Conservation (phyloP, 2,113 vertebrate genomes). For the Dicentrarchus labrax region DNA sequence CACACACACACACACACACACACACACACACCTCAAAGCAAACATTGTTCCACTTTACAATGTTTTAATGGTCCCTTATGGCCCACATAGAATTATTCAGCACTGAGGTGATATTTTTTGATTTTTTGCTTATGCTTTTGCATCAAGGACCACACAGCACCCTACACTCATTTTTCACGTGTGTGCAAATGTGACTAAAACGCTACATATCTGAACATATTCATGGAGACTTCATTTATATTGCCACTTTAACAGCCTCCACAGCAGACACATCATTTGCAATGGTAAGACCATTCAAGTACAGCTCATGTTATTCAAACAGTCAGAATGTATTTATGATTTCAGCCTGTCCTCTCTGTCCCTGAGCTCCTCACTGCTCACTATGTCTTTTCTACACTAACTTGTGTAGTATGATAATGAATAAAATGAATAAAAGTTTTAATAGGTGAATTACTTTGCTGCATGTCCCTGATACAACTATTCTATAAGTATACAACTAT, state of each 20-base stretch:
- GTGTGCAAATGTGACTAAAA: slow-evolving; percentile 27
- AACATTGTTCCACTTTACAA: slow-evolving; percentile 72
- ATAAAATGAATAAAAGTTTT: not conserved
- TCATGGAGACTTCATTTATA: slow-evolving; percentile 53
- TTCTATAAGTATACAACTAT: no score
- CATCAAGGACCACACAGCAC: slow-evolving; percentile 23
- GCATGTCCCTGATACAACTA: not conserved
- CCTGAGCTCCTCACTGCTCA: slow-evolving; percentile 28
- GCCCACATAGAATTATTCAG: slow-evolving; percentile 38
- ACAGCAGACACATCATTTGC: slow-evolving; percentile 36
- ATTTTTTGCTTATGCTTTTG: slow-evolving; percentile 14
- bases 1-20: no score
- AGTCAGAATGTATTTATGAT: slow-evolving; percentile 46
- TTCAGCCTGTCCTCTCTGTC: slow-evolving; percentile 19
- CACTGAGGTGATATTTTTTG: slow-evolving; percentile 21
- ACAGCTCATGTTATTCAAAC: slow-evolving; percentile 69
- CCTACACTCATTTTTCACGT: slow-evolving; percentile 17
- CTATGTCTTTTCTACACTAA: not conserved
- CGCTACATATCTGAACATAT: slow-evolving; percentile 16
- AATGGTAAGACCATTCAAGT: slow-evolving; percentile 52
- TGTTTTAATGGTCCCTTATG: slow-evolving; percentile 41
- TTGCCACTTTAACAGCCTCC: slow-evolving; percentile 41
- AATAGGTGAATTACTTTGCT: not conserved
- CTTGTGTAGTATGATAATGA: not conserved
- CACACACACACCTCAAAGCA: slow-evolving; percentile 57